These are phyloP conservation scores for Sesia bembeciformis DNA, from an alignment of 2,888 invertebrate species.

Conservation along the genomic window DNA sequence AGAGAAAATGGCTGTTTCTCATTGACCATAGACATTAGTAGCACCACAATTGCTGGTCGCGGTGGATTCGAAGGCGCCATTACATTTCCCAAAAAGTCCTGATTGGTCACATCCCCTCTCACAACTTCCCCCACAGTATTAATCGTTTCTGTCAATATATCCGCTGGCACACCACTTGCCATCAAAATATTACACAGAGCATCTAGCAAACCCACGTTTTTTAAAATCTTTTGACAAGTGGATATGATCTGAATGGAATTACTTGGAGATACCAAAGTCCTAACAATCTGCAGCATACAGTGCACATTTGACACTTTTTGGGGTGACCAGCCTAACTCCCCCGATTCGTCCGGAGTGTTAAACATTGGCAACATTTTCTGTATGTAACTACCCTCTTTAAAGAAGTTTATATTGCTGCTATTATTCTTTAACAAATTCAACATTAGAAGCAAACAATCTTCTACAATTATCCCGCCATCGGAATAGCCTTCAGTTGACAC, in stretches of 20 bases:
- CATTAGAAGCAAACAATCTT: constrained; percentile 96
- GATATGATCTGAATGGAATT: constrained; percentile 88
- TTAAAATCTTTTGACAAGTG: constrained; percentile 92
- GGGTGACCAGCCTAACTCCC: constrained; percentile 89
- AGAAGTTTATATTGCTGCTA: constrained; percentile 97
- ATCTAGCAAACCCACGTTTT: constrained; percentile 79
- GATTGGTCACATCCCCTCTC: constrained; percentile 90
- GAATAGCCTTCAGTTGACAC: constrained; percentile 92
- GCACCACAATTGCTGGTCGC: constrained; percentile 93
- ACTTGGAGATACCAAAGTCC: constrained; percentile 94
- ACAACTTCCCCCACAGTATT: constrained; percentile 96
- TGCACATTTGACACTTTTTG: constrained; percentile 97
- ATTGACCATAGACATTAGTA: constrained; percentile 98
- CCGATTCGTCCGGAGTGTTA: constrained; percentile 79
- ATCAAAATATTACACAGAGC: constrained; percentile 90
- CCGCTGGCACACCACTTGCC: constrained; percentile 97
- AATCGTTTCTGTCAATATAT: constrained; percentile 96
- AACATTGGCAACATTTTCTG: constrained; percentile 94
- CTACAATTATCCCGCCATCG: constrained; percentile 97
- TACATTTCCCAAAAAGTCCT: constrained; percentile 91
- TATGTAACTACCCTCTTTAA: constrained; percentile 97
- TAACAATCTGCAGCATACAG: constrained; percentile 90
- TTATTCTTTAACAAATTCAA: constrained; percentile 95
- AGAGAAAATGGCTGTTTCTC: constrained; percentile 94
- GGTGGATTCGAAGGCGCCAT: constrained; percentile 95